Evolutionary conservation across 2,797 vertebrate genomes (phyloP).

Genomic region (Rhinatrema bivittatum): DNA sequence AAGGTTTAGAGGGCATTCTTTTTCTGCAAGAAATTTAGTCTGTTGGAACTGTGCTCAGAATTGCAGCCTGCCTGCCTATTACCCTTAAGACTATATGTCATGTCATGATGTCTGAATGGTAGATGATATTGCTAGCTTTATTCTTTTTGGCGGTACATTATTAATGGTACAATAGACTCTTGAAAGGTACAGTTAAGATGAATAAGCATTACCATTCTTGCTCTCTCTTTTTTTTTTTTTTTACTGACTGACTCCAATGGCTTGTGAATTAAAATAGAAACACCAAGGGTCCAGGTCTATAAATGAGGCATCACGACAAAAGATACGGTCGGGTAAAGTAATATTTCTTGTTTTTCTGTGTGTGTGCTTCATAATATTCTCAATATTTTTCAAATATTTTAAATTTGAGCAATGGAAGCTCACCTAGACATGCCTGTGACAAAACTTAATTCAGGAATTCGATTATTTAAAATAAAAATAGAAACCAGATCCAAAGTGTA

Average conservation of each 20-base stretch:
- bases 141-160: slow-evolving; percentile 24
- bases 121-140: background rate
- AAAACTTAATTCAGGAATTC: too few relatives aligned
- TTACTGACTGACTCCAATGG: slow-evolving; percentile 4
- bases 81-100: background rate
- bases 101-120: background rate
- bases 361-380: slow-evolving; percentile 35
- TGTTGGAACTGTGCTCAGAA: background rate
- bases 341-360: slow-evolving; percentile 23
- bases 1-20: background rate
- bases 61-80: background rate
- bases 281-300: slow-evolving; percentile 14
- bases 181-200: slow-evolving; percentile 64
- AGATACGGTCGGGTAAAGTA: slow-evolving; percentile 40
- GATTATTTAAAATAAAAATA: too few relatives aligned
- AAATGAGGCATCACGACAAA: slow-evolving; percentile 37
- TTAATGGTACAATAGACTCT: slow-evolving; percentile 60
- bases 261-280: slow-evolving; percentile 13
- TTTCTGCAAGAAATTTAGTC: background rate
- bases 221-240: background rate
- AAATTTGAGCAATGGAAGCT: slow-evolving; percentile 48
- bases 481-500: too few relatives aligned
- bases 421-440: slow-evolving; percentile 49
- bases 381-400: slow-evolving; percentile 51
- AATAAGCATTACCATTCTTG: slow-evolving; percentile 30